Conservation (phyloP, 1,140 invertebrate species). For the Psix sp. region DNA sequence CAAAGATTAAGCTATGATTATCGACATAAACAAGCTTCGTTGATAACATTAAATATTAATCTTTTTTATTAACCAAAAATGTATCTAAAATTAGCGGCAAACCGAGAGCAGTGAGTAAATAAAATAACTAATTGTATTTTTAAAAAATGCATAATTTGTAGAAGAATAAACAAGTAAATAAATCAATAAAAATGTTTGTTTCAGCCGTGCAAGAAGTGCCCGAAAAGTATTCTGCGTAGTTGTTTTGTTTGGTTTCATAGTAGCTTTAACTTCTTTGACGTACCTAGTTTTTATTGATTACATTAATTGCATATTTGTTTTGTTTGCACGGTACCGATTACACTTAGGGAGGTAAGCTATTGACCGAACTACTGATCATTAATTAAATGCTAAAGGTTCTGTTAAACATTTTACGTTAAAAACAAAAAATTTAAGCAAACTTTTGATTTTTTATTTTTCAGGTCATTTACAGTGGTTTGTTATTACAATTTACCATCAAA, state of each 20-base stretch:
- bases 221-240: background rate
- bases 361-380: too few relatives aligned
- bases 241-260: background rate
- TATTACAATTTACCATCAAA: slow-evolving; percentile 81
- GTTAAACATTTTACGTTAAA: too few relatives aligned
- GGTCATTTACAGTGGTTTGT: slow-evolving; percentile 73
- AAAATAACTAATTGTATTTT: too few relatives aligned
- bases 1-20: too few relatives aligned
- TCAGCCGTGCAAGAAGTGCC: background rate
- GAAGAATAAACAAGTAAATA: background rate
- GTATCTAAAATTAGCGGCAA: too few relatives aligned
- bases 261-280: slow-evolving; percentile 3
- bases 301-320: background rate
- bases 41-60: too few relatives aligned
- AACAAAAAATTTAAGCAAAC: background rate
- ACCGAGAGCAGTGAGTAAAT: too few relatives aligned
- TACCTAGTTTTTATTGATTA: background rate
- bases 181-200: background rate
- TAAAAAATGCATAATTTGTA: too few relatives aligned
- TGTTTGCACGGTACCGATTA: background rate
- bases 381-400: too few relatives aligned
- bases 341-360: slow-evolving; percentile 6
- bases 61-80: too few relatives aligned
- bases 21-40: too few relatives aligned
- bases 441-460: slow-evolving; percentile 4